Conservation (phyloP, 1,140 invertebrate species). For the Ectropis grisescens region DNA sequence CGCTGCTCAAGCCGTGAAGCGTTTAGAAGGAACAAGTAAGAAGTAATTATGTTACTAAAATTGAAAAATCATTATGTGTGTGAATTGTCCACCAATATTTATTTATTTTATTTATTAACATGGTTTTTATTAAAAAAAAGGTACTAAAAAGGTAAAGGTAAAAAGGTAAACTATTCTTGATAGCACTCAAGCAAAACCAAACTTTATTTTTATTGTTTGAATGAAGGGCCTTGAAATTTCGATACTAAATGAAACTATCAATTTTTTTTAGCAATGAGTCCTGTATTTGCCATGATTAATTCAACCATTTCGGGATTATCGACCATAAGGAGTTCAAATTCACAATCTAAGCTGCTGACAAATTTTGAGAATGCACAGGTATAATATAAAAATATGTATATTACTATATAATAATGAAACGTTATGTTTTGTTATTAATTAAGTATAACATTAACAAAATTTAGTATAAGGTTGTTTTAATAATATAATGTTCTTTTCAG, state of each 20-base stretch:
- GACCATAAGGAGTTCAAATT: conserved; percentile 54
- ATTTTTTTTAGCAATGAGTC: conserved; percentile 64
- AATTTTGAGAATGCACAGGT: conserved; percentile 75
- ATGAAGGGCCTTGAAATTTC: too few species aligned
- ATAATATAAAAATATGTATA: conserved; percentile 5
- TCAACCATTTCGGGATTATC: conserved; percentile 62
- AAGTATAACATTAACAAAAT: too few species aligned
- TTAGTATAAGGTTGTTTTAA: too few species aligned
- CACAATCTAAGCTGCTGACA: conserved; percentile 72
- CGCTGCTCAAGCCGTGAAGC: conserved; percentile 86
- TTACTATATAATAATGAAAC: too few species aligned
- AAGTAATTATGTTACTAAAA: conserved; percentile 5
- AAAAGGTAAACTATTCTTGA: too few species aligned
- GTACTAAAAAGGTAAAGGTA: too few species aligned
- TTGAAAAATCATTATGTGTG: neutral
- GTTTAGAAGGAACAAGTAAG: conserved; percentile 85
- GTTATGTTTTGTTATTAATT: neutral
- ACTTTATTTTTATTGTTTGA: too few species aligned
- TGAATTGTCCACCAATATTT: too few species aligned
- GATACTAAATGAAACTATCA: too few species aligned
- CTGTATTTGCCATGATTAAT: conserved; percentile 65
- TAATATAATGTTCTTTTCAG: too few species aligned
- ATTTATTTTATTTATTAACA: neutral
- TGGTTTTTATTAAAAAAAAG: too few species aligned
- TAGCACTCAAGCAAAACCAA: too few species aligned